phyloP scores from a whole-genome alignment of 2,113 vertebrate species.

The Syngnathus floridae region DNA sequence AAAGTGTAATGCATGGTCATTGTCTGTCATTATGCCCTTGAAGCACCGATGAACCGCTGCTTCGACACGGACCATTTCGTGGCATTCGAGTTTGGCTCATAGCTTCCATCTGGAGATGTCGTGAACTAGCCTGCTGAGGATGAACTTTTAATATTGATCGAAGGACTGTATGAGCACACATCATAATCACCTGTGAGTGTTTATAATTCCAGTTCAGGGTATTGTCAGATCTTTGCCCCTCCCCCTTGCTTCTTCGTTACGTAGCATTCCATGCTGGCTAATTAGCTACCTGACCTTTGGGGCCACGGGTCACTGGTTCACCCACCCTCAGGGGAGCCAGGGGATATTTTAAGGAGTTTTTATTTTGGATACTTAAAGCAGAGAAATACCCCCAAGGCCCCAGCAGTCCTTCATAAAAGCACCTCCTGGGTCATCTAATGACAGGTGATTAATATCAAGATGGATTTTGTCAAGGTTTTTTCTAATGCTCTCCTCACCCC shows the following conservation, averaged over 20 bases:
- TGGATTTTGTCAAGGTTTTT: constrained; percentile 20
- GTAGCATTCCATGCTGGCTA: constrained; percentile 69
- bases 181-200: constrained; percentile 37
- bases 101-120: constrained; percentile 43
- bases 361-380: constrained; percentile 51
- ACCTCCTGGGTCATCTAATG: constrained; percentile 47
- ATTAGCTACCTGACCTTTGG: constrained; percentile 62
- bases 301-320: constrained; percentile 52
- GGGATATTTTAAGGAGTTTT: constrained; percentile 60
- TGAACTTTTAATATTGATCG: not conserved
- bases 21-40: constrained; percentile 69
- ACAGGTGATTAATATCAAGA: constrained; percentile 54
- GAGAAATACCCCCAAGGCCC: constrained; percentile 42
- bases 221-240: constrained; percentile 32
- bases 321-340: constrained; percentile 47
- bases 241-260: constrained; percentile 35
- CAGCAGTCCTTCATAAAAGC: constrained; percentile 29
- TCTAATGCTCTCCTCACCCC: not conserved
- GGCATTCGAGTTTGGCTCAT: constrained; percentile 51
- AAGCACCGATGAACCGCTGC: constrained; percentile 66
- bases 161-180: constrained; percentile 17
- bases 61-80: constrained; percentile 53
- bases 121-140: not conserved
- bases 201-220: constrained; percentile 28
- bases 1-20: constrained; percentile 62